Base-by-base conservation (phyloP, 2,113 vertebrate species). In the Larimichthys polyactis region DNA sequence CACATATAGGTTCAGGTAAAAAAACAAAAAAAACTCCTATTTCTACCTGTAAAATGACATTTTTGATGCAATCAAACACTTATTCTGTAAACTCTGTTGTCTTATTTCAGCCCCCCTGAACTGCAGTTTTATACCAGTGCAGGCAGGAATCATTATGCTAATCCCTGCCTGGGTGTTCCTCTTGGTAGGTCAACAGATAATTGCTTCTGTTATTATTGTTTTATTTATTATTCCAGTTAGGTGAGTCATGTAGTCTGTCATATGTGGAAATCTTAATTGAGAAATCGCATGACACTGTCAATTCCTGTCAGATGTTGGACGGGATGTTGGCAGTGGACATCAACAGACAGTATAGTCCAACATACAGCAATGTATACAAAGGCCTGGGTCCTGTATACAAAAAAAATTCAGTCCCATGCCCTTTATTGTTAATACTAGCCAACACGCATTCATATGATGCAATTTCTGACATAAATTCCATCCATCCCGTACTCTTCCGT, bases 111-210 rank as follows among this genome's bases (percentile, higher is more conserved):
- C 79, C 97, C 97, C 15, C 95, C 96, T 11, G 98, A 99, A 73
- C 96, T 99, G 62, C 98, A 99, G 92, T 99, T 99, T 90, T 99
- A 97, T 65, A 99, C 98, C 9, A 99, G 98, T 2, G 96, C 98
- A 0, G 96, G 96, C 98, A 0, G 98, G 97, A 0, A 92, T 98
- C 79, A 89, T 97, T 24, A 97, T 99, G 97, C 96, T 99, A 0
- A 95, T 99, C 66, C 98, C 98, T 4, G 96, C 98, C 4, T 99
- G 98, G 98, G 84, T 96, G 67, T 98, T 99, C 79, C 95, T 99
- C 78, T 92, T 99, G 97, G 98, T 99, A 90, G 82, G 95, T 92
- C 64, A 54, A 71, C 22, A 52, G 16, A 24, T 1, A 46, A 2
- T 17, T 63, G 22, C 22, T 16, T 22, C 1, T 22, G 0, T 75